Conservation (phyloP, 64 coral and sea anemone species). For the Acropora tenuis region DNA sequence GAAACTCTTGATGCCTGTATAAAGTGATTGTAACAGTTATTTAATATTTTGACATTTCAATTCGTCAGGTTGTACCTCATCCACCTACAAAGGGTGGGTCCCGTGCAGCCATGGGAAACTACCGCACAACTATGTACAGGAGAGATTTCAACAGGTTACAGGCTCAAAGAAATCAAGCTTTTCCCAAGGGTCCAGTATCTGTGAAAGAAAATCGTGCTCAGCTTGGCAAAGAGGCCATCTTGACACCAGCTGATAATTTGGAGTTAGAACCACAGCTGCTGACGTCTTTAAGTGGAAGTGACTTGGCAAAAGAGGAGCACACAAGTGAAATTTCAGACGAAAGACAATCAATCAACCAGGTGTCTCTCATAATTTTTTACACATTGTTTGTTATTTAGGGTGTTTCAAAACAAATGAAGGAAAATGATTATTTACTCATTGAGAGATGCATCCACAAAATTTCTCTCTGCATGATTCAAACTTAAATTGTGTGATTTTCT, state of each 20-base stretch:
- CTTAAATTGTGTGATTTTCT: too few relatives aligned
- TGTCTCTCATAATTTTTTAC: not conserved
- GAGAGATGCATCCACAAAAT: too few relatives aligned
- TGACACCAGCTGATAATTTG: not conserved
- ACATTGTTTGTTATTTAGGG: too few relatives aligned
- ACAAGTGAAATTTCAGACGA: conserved; percentile 18
- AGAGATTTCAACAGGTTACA: conserved; percentile 90
- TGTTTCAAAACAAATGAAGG: too few relatives aligned
- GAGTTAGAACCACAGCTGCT: not conserved
- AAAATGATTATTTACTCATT: too few relatives aligned
- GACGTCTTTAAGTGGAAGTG: not conserved
- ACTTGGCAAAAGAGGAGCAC: not conserved
- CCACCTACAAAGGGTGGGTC: conserved; percentile 49
- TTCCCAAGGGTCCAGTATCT: conserved; percentile 22
- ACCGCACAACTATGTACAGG: conserved; percentile 85
- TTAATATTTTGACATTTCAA: not conserved
- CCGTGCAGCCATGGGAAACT: conserved; percentile 59
- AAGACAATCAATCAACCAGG: conserved; percentile 2
- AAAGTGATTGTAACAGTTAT: too few relatives aligned
- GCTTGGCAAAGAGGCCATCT: not conserved
- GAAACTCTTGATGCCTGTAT: too few relatives aligned
- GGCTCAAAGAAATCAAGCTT: conserved; percentile 52
- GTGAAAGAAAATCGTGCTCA: not conserved
- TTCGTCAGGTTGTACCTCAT: conserved; percentile 61
- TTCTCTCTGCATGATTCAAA: too few relatives aligned